Conservation (phyloP, 2,113 vertebrate genomes). For the Alouatta palliata region DNA sequence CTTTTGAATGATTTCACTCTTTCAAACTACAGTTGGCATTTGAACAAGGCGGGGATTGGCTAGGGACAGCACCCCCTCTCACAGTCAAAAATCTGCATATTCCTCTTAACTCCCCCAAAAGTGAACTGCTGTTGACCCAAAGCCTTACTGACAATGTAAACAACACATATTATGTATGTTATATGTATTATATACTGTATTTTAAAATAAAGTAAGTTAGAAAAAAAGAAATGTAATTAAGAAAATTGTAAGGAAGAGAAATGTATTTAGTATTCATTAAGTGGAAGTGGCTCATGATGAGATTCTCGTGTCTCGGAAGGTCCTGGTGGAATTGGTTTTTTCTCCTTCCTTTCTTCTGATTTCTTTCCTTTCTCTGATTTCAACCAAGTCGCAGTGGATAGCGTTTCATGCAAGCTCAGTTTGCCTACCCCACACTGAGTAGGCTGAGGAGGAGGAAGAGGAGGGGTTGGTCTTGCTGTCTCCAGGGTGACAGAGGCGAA, state of each 20-base stretch:
- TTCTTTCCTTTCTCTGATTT: too few relatives aligned
- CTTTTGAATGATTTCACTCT: neutral
- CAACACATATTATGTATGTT: neutral
- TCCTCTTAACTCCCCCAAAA: neutral
- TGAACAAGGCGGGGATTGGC: neutral
- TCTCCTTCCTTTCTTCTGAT: too few relatives aligned
- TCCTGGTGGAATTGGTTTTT: too few relatives aligned
- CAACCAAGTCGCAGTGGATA: too few relatives aligned
- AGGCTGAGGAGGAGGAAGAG: neutral
- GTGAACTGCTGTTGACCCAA: neutral
- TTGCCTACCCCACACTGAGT: neutral
- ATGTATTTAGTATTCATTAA: neutral
- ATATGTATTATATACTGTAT: neutral
- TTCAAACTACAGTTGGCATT: neutral
- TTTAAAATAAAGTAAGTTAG: neutral
- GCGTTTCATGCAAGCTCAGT: too few relatives aligned
- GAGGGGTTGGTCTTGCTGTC: neutral
- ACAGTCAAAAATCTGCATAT: neutral
- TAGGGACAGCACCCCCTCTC: neutral
- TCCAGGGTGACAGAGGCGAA: neutral
- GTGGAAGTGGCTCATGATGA: neutral
- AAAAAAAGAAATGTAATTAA: neutral
- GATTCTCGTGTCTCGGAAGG: neutral
- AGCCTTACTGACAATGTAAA: neutral
- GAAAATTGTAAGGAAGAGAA: neutral